Base-by-base conservation (phyloP, 1,140 invertebrate genomes). In the Megathymus violae region DNA sequence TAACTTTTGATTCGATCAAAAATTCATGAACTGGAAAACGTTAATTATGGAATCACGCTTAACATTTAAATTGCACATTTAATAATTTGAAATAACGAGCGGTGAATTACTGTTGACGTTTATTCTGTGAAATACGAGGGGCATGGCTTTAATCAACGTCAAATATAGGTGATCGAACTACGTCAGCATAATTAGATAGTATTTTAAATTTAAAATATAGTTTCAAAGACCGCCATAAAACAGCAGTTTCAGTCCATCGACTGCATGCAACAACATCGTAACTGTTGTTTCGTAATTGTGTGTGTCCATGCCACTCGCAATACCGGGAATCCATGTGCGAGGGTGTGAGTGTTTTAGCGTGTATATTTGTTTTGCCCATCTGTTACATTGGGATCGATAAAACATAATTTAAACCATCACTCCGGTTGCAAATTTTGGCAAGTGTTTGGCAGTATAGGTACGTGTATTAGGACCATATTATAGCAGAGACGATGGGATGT, bases 11-110 rank as follows among this genome's bases (percentile, higher is more conserved):
- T 58, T 58, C 41, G 41, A 58, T 58, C 22, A 44, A 58, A 58
- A 46, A 58, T 58, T 46, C 54, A 58, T 46, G 54, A 46, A 36
- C 34, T 41, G 40, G 41, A 36, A 56, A 46, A 46, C 44, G 41
- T 58, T 58, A 58, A 58, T 58, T 58, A 58, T 44, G 41, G 46
- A 58, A 58, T 59, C 54, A 46, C 31, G 54, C 27, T 56, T 56
- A 31, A 59, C 54, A 59, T 59, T 59, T 36, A 59, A 46, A 59
- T 46, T 59, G 54, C 10, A 27, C 44, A 46, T 27, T 36, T 59
- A 34, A 59, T 59, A 59, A 59, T 59, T 59, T 46, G 27, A 59
- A 59, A 46, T 44, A 56, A 54, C 15, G 40, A 56, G 38, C 14
- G 43, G 27, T 43, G 16, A 6, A 11, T 38, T 0, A n/a, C 14